Evolutionary conservation across 1,140 invertebrate species (phyloP).

Genomic region (Gonatopus flavifemur): DNA sequence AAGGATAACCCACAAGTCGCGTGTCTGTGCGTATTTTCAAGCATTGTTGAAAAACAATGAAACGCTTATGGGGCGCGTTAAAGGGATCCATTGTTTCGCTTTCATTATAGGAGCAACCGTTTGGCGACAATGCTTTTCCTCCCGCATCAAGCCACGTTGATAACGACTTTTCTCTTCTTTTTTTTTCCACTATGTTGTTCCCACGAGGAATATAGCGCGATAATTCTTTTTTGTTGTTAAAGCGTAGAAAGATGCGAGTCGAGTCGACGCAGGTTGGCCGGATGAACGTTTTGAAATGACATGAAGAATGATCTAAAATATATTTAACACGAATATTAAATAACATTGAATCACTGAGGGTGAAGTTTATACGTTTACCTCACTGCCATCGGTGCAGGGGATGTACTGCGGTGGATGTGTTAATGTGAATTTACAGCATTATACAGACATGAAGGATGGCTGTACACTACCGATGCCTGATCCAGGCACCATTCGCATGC

Average conservation of each 20-base stretch:
- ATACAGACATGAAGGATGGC: conserved; percentile 31
- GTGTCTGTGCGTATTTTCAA: conserved; percentile 45
- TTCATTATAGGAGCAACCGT: conserved; percentile 39
- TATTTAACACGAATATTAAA: too few relatives aligned
- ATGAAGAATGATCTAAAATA: too few relatives aligned
- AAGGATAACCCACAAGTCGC: conserved; percentile 24
- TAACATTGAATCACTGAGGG: too few relatives aligned
- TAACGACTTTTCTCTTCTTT: too few relatives aligned
- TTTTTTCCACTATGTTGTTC: too few relatives aligned
- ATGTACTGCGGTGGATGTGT: conserved; percentile 28
- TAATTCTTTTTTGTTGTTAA: too few relatives aligned
- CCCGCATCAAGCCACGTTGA: conserved; percentile 21
- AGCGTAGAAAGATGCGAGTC: too few relatives aligned
- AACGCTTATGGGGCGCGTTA: conserved; percentile 50
- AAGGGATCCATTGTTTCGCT: conserved; percentile 45
- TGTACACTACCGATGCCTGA: conserved; percentile 22
- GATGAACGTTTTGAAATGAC: too few relatives aligned
- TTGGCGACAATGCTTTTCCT: conserved; percentile 44
- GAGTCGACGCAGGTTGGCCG: too few relatives aligned
- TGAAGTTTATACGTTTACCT: too few relatives aligned
- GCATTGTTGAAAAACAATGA: conserved; percentile 52
- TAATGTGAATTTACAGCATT: conserved; percentile 34
- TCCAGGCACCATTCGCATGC: conserved; percentile 32
- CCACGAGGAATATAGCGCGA: too few relatives aligned
- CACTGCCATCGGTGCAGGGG: too few relatives aligned